Evolutionary conservation across 2,113 vertebrate species (phyloP).

Genomic region (Piaya cayana): DNA sequence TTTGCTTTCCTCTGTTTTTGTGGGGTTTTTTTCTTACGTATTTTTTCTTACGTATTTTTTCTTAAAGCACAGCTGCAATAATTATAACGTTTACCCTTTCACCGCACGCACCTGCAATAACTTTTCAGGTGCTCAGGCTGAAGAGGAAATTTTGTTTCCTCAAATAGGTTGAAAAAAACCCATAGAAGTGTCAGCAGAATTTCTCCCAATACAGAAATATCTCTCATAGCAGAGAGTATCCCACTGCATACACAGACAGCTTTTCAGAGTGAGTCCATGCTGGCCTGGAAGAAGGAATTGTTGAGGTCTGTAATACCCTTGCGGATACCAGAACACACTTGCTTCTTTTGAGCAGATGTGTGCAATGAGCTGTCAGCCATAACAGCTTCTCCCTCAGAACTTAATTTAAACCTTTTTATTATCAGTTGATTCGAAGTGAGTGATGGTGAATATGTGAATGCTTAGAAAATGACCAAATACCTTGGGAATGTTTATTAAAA

Average conservation of each 20-base stretch:
- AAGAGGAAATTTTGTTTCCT: neutral
- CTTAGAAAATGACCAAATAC: neutral
- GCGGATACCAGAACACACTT: neutral
- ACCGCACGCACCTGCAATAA: neutral
- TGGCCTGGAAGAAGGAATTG: neutral
- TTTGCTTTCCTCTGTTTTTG: neutral
- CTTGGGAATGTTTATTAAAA: neutral
- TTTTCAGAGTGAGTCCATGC: neutral
- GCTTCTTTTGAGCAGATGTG: neutral
- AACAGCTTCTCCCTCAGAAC: neutral
- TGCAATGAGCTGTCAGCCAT: neutral
- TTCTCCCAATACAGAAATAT: neutral
- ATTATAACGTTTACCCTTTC: neutral
- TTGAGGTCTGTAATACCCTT: neutral
- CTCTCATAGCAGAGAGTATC: neutral
- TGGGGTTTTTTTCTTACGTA: too few relatives aligned
- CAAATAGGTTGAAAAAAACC: neutral
- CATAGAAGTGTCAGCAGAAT: neutral
- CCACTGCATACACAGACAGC: neutral
- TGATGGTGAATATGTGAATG: neutral
- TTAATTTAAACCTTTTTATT: neutral
- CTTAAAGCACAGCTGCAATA: neutral
- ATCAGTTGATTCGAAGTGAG: neutral
- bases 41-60: neutral
- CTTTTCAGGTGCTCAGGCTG: neutral